A percentile compares a stretch with the other conserved stretches of the same genome.
phyloP scores from a whole-genome alignment of 2,797 vertebrate species.

The Falco peregrinus region DNA sequence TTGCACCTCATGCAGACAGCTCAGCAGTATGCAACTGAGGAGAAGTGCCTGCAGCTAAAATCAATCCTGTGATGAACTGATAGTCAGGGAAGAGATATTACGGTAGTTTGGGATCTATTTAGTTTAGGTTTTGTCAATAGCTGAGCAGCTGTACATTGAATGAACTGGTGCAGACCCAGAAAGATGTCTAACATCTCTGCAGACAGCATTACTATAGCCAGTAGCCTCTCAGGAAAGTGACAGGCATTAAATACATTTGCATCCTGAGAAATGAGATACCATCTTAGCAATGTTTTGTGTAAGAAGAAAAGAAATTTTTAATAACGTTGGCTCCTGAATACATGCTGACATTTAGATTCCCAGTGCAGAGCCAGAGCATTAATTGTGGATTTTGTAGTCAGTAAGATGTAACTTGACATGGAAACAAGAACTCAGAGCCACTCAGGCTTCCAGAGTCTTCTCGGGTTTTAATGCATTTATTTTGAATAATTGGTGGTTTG shows the following conservation, averaged over 20 bases:
- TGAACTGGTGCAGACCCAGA: not conserved
- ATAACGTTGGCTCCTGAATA: not conserved
- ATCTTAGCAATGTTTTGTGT: not conserved
- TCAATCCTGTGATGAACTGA: slow-evolving; percentile 13
- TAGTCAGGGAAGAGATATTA: not conserved
- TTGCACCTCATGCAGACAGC: not conserved
- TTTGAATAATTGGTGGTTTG: not conserved
- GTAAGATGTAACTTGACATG: not conserved
- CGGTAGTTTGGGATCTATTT: not conserved
- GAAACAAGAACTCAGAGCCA: not conserved
- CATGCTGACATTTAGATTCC: not conserved
- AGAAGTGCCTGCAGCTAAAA: not conserved
- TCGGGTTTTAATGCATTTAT: not conserved
- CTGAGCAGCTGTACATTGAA: not conserved
- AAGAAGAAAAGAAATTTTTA: not conserved
- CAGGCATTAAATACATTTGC: not conserved
- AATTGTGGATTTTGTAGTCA: slow-evolving; percentile 2
- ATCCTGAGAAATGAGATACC: not conserved
- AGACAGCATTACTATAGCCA: not conserved
- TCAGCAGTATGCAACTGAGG: not conserved
- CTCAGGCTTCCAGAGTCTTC: not conserved
- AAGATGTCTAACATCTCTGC: not conserved
- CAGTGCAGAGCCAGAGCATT: not conserved
- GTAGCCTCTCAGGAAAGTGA: not conserved
- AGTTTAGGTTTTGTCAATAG: not conserved